Base-by-base conservation (phyloP, 2,888 invertebrate genomes). In the Synanthedon tipuliformis region DNA sequence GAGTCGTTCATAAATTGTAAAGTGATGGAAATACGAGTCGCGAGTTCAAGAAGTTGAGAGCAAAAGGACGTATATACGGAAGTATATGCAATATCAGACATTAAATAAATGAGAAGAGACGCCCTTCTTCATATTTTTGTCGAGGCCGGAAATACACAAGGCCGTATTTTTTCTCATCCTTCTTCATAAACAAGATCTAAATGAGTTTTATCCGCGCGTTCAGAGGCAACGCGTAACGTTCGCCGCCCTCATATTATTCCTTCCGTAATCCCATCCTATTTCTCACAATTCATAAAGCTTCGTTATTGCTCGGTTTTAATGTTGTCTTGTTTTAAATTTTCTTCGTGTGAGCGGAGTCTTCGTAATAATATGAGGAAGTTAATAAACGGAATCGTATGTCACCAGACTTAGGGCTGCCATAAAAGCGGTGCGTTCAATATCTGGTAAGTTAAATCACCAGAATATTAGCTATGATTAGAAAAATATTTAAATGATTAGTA, bases 281-380 rank as follows among this genome's bases (percentile, higher is more conserved):
- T 59, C 59, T 58, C 58, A 63, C 61, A 62, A 69, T 71, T 70
- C 68, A 71, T 69, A 62, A 64, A 57, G 61, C 61, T 62, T 53
- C 56, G 58, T 65, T 68, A 63, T 66, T 66, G 64, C 63, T 56
- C 55, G 52, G 56, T 66, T 68, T 68, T 66, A 69, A 71, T 66
- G 65, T 58, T 54, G 56, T 59, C 62, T 66, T 68, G 61, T 66
- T 69, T 70, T 61, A 65, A 63, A 65, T 63, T 65, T 67, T 64
- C 62, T 60, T 57, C 55, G 50, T 57, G 18, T 40, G 41, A 41
- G 8, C 16, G 13, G 18, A 18, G 45, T 11, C 48, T 51, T 27
- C 41, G 34, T 23, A 54, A 56, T 55, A 56, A 55, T 55, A 53
- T 51, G 54, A 49, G 57, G 49, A 54, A 58, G 62, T 61, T 66